These are phyloP conservation scores for Acleris sparsana DNA, from an alignment of 2,888 invertebrate species.

Conservation along the genomic window DNA sequence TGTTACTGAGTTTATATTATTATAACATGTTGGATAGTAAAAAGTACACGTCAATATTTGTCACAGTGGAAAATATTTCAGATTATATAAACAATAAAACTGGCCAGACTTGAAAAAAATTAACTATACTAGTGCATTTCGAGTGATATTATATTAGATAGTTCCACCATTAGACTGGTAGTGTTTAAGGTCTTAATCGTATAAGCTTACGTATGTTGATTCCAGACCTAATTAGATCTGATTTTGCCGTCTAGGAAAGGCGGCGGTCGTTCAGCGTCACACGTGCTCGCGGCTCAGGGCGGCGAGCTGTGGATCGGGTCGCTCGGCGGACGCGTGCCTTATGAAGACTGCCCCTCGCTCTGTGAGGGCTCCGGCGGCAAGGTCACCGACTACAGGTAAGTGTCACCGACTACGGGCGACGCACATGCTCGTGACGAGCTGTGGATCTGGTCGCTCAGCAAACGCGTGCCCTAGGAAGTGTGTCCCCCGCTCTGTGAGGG, in stretches of 20 bases:
- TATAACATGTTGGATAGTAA: no score
- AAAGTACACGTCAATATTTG: no score
- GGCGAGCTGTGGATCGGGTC: slow-evolving; percentile 98
- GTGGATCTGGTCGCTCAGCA: slow-evolving; percentile 95
- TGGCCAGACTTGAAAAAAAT: no score
- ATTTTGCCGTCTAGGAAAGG: slow-evolving; percentile 80
- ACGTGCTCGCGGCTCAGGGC: slow-evolving; percentile 96
- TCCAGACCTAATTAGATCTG: no score
- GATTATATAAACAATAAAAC: no score
- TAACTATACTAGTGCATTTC: no score
- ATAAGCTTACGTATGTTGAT: no score
- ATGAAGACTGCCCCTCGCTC: slow-evolving; percentile 97
- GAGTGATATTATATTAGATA: no score
- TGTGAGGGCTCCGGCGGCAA: slow-evolving; percentile 97
- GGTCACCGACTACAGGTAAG: slow-evolving; percentile 93
- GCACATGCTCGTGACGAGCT: slow-evolving; percentile 96
- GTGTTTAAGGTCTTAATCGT: no score
- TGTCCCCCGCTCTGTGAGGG: slow-evolving; percentile 98
- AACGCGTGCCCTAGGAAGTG: slow-evolving; percentile 95
- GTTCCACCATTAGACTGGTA: no score
- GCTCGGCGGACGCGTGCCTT: slow-evolving; percentile 92
- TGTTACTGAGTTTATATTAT: no score
- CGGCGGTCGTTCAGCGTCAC: slow-evolving; percentile 94
- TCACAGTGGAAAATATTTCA: no score
- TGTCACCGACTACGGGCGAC: slow-evolving; percentile 81